Percentiles rank a stretch among this genome's conserved stretches.
These are phyloP conservation scores for Aegithalos caudatus DNA, from an alignment of 2,113 vertebrate species.

Conservation along the genomic window DNA sequence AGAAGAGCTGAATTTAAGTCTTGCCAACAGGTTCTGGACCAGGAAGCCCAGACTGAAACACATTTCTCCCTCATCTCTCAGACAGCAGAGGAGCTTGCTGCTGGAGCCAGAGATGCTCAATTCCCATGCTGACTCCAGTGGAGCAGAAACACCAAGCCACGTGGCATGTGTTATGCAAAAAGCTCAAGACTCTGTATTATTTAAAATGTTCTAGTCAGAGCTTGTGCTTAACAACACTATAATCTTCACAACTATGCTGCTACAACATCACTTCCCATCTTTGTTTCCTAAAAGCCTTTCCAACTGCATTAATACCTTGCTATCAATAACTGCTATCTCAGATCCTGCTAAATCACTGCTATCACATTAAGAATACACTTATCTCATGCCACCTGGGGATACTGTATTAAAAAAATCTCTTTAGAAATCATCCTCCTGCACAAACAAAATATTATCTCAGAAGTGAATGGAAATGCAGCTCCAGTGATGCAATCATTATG, in stretches of 20 bases:
- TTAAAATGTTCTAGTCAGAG: not conserved
- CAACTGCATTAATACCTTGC: not conserved
- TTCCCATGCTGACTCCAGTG: not conserved
- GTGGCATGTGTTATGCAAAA: not conserved
- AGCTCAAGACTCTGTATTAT: not conserved
- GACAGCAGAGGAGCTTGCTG: not conserved
- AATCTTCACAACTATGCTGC: not conserved
- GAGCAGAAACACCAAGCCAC: constrained; percentile 14
- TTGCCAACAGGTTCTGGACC: not conserved
- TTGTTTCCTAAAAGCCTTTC: constrained; percentile 7
- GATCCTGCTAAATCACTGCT: not conserved
- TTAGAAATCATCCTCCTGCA: not conserved
- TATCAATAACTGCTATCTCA: not conserved
- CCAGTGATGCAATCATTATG: not conserved
- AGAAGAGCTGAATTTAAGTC: not conserved
- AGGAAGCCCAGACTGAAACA: not conserved
- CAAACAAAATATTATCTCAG: not conserved
- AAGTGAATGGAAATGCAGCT: not conserved
- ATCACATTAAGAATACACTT: constrained; percentile 5
- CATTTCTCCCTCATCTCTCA: not conserved
- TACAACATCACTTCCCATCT: not conserved
- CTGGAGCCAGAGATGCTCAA: not conserved
- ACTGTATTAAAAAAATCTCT: not conserved
- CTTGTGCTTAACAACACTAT: not conserved
- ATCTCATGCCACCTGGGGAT: not conserved